Evolutionary conservation across 2,797 vertebrate species (phyloP), one percentile per base, ranked within the genome.

Genomic region (Capromys pilorides): DNA sequence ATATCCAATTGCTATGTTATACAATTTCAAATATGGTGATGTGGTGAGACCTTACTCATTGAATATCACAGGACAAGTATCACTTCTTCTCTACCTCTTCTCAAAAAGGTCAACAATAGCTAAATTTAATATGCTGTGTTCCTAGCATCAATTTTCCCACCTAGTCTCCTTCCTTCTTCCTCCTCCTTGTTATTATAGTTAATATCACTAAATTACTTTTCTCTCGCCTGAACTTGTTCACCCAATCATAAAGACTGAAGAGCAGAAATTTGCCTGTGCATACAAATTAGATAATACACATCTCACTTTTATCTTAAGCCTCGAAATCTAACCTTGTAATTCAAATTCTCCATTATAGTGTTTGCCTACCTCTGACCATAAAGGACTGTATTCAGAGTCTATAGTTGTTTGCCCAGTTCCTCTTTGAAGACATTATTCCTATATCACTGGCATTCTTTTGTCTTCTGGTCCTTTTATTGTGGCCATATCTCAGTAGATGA

Each of bases 131-230:
- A 75, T 33, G 10, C 14, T 66, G 0, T 49, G 28, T 86, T 93
- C 89, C 62, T 94, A 77, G 31, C 67, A 96, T 90, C 19, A 13
- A 69, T 86, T 95, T 95, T 71, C 24, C 51, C 45, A 94, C 73
- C 79, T 90, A 94, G 18, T 66, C 3, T 54, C n/a, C 14, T 77
- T 91, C 16, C 19, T 0, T 31, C 36, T 88, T 91, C 9, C 11
- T 80, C 87, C 66, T 24, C 51, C 41, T 79, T 86, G 49, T 51
- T 69, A 41, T 80, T 85, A 91, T 86, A 94, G 45, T 71, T 94
- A 94, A 88, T 95, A 89, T 49, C 39, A 82, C 39, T 89, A 87
- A 94, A 85, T 94, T 90, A 94, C 94, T 94, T 97, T 94, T 93
- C 81, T 88, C n/a, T 95, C 24, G 45, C 67, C 89, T 93, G 82